A percentile compares a stretch with the other conserved stretches of the same genome.
Evolutionary conservation across 2,113 vertebrate genomes (phyloP).

Genomic region (Pterophyllum scalare): DNA sequence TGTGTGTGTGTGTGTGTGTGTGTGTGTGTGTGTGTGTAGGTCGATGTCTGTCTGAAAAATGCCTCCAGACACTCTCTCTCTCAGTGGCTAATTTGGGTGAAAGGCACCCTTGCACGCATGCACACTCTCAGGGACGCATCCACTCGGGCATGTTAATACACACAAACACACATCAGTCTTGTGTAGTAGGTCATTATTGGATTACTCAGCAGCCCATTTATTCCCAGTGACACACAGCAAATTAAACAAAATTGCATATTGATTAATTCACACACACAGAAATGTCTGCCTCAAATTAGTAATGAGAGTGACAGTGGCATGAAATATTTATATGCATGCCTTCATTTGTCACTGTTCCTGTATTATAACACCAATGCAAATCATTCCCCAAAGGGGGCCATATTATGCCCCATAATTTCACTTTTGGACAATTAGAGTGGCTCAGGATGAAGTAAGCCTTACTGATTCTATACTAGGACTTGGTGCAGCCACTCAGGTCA

Average conservation of each 20-base stretch:
- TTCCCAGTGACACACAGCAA: constrained; percentile 20
- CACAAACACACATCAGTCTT: constrained; percentile 23
- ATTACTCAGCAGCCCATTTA: constrained; percentile 22
- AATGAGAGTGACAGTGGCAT: constrained; percentile 23
- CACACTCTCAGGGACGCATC: neutral
- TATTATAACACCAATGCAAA: constrained; percentile 1
- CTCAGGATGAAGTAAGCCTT: neutral
- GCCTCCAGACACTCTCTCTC: constrained; percentile 21
- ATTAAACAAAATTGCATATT: constrained; percentile 37
- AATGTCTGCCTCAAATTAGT: neutral
- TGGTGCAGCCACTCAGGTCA: neutral
- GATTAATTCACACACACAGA: constrained; percentile 33
- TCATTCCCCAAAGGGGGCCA: neutral
- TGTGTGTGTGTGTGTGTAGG: neutral
- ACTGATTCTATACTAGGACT: neutral
- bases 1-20: constrained; percentile 10
- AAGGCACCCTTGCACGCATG: neutral
- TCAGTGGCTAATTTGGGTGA: constrained; percentile 35
- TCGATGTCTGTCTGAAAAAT: constrained; percentile 17
- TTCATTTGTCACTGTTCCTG: neutral
- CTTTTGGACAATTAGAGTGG: no score
- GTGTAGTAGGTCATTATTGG: constrained; percentile 24
- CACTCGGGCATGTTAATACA: neutral
- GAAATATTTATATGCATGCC: constrained; percentile 13
- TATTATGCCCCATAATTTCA: neutral